Percentiles rank a stretch among this genome's conserved stretches.
phyloP scores from a whole-genome alignment of 2,113 vertebrate species.

The Apodemus speciosus region DNA sequence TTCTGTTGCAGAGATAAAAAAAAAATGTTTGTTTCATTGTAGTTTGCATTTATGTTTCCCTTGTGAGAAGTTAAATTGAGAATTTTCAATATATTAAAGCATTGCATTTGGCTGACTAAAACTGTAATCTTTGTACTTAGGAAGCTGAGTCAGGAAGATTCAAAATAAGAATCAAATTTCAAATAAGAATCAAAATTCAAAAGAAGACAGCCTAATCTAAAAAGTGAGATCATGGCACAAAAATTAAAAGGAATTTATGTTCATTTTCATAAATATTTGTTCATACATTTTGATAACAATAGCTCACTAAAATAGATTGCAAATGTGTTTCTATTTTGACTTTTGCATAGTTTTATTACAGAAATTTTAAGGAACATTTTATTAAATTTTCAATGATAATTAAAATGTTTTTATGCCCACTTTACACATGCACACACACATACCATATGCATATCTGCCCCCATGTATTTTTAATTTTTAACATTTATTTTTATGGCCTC shows the following conservation, averaged over 20 bases:
- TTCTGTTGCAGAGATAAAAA: slow-evolving; percentile 28
- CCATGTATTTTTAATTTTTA: background rate
- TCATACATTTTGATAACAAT: slow-evolving; percentile 23
- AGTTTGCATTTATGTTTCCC: background rate
- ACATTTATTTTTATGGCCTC: background rate
- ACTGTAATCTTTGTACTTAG: background rate
- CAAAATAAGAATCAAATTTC: too few species aligned
- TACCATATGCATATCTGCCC: background rate
- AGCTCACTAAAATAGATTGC: background rate
- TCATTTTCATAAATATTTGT: slow-evolving; percentile 15
- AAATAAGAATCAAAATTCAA: too few species aligned
- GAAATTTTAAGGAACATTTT: background rate
- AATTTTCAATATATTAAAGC: background rate
- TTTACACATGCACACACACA: background rate
- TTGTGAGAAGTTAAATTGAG: background rate
- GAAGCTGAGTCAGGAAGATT: background rate
- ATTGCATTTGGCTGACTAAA: background rate
- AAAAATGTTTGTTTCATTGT: background rate
- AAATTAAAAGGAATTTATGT: background rate
- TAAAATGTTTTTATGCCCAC: background rate
- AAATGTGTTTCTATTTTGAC: slow-evolving; percentile 24
- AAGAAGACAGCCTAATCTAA: background rate
- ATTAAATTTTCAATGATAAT: slow-evolving; percentile 6
- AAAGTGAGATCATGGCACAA: background rate
- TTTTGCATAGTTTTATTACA: background rate